Evolutionary conservation across 2,888 invertebrate genomes (phyloP).

Genomic region (Actias luna): DNA sequence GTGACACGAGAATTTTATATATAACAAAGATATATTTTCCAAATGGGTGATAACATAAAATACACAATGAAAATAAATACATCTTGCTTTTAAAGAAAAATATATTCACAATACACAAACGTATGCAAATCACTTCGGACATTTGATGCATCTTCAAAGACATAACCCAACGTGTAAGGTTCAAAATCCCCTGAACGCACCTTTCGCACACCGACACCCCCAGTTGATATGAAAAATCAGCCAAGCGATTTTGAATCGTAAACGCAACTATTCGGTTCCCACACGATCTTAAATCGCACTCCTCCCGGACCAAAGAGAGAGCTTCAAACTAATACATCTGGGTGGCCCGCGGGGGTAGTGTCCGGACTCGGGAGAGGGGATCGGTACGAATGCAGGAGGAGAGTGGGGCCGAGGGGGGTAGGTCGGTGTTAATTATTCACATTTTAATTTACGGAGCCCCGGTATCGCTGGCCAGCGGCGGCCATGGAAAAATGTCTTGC

Average conservation of each 20-base stretch:
- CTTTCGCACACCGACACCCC: constrained; percentile 29
- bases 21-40: no score
- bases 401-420: constrained; percentile 38
- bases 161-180: constrained; percentile 28
- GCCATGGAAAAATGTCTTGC: constrained; percentile 74
- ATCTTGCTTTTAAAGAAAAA: not conserved
- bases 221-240: constrained; percentile 36
- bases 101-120: constrained; percentile 2
- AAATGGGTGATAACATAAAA: no score
- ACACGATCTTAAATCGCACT: constrained; percentile 60
- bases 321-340: constrained; percentile 79
- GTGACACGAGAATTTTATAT: no score
- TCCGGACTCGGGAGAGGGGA: constrained; percentile 34
- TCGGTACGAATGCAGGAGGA: constrained; percentile 26
- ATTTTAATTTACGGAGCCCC: constrained; percentile 79
- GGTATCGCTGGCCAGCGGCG: constrained; percentile 54
- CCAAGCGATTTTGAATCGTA: constrained; percentile 56
- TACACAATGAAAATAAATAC: not conserved
- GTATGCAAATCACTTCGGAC: constrained; percentile 16
- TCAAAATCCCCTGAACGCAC: constrained; percentile 31
- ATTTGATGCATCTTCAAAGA: constrained; percentile 14
- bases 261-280: constrained; percentile 56
- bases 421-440: constrained; percentile 78
- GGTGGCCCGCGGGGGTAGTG: constrained; percentile 52
- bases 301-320: constrained; percentile 62